Conservation (phyloP, 2,888 invertebrate genomes). For the Ennomos erosarius region DNA sequence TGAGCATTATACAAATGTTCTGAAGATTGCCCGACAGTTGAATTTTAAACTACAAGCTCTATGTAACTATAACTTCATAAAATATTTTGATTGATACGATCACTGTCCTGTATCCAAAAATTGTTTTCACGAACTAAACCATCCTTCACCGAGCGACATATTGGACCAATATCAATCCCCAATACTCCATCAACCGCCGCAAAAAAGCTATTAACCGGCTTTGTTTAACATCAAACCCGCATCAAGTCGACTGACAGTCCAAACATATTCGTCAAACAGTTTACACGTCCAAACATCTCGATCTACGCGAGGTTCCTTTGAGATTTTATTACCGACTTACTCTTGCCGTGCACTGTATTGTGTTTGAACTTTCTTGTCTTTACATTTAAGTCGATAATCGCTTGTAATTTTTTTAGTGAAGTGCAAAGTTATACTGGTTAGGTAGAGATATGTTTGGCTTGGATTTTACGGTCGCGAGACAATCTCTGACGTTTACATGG, state of each 20-base stretch:
- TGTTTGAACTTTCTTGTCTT: constrained; percentile 21
- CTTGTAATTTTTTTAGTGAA: constrained; percentile 1
- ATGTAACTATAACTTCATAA: no score
- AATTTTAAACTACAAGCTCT: no score
- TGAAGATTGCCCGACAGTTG: no score
- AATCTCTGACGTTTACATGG: constrained; percentile 57
- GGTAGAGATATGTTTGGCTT: constrained; percentile 57
- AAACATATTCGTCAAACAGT: constrained; percentile 60
- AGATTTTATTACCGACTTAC: constrained; percentile 47
- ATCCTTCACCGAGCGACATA: constrained; percentile 27
- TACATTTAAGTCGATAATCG: constrained; percentile 29
- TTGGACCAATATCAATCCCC: constrained; percentile 35
- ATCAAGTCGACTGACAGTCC: constrained; percentile 46
- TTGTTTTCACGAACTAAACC: constrained; percentile 11
- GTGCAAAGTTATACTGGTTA: constrained; percentile 31
- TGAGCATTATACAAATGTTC: no score
- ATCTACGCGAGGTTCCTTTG: constrained; percentile 52
- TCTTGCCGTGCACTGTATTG: constrained; percentile 8
- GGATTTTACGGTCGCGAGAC: constrained; percentile 59
- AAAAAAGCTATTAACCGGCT: constrained; percentile 49
- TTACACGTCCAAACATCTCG: constrained; percentile 60
- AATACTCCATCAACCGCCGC: constrained; percentile 34
- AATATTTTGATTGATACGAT: no score
- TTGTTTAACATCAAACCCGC: constrained; percentile 48
- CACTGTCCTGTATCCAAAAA: background rate